These are phyloP conservation scores for Montipora efflorescens DNA, from an alignment of 64 coral and sea anemone genomes.

Conservation along the genomic window DNA sequence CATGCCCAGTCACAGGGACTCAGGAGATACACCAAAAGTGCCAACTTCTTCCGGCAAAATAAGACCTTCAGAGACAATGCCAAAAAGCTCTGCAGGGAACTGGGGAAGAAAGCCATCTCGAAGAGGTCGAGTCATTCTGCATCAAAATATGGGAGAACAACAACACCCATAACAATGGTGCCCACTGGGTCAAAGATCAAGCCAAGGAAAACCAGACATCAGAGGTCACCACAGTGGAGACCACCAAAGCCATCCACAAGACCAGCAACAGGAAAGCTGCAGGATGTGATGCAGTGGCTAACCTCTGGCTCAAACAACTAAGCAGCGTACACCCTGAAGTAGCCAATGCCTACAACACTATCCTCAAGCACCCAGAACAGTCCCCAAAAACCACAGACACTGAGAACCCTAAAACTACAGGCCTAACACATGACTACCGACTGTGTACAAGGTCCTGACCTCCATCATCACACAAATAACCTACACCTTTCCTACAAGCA, in stretches of 20 bases:
- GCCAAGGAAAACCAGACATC: no score
- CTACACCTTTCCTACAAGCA: background rate
- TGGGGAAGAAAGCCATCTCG: background rate
- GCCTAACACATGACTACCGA: background rate
- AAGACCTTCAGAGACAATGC: background rate
- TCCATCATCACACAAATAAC: conserved; percentile 1
- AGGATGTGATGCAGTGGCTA: background rate
- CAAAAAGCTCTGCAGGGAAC: background rate
- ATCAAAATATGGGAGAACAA: no score
- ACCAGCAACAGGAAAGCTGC: no score
- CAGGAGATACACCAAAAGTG: background rate
- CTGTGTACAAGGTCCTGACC: conserved; percentile 25
- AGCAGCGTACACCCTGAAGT: background rate
- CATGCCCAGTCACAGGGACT: background rate
- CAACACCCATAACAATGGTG: no score
- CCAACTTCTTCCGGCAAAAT: background rate
- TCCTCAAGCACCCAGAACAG: background rate
- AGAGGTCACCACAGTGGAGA: background rate
- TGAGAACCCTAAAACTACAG: conserved; percentile 12
- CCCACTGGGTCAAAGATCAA: no score
- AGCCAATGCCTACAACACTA: background rate
- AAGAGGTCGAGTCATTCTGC: background rate
- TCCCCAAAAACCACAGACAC: background rate
- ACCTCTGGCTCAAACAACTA: background rate
- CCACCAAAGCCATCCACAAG: background rate